These are phyloP conservation scores for Idaea aversata DNA, from an alignment of 2,888 invertebrate species.

Conservation along the genomic window DNA sequence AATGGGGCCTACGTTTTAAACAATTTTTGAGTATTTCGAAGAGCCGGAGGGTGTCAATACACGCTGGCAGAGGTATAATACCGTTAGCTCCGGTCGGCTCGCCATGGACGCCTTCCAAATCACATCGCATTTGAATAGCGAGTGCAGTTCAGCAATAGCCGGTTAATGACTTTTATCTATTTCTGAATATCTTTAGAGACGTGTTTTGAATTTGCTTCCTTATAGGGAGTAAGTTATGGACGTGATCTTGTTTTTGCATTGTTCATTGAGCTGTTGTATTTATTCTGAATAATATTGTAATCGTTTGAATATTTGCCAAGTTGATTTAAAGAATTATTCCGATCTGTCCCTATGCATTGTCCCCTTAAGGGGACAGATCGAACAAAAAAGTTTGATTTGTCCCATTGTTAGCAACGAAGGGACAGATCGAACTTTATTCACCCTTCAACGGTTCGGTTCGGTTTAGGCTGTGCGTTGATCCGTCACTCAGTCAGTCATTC, in stretches of 20 bases:
- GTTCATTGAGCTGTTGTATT: not conserved
- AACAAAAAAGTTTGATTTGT: too few species aligned
- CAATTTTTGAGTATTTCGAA: slow-evolving; percentile 31
- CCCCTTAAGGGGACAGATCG: too few species aligned
- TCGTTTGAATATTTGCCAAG: too few species aligned
- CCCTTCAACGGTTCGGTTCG: too few species aligned
- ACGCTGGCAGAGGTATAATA: slow-evolving; percentile 49
- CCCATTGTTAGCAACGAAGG: too few species aligned
- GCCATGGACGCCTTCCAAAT: slow-evolving; percentile 69
- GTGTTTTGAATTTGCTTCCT: slow-evolving; percentile 22
- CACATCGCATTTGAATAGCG: slow-evolving; percentile 68
- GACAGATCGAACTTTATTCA: too few species aligned
- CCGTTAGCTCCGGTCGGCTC: slow-evolving; percentile 46
- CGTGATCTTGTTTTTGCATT: not conserved
- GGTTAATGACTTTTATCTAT: slow-evolving; percentile 60
- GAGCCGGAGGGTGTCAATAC: slow-evolving; percentile 40
- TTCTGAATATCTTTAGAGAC: slow-evolving; percentile 33
- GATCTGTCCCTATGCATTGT: too few species aligned
- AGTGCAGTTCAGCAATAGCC: slow-evolving; percentile 57
- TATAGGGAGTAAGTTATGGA: not conserved
- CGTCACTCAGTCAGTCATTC: too few species aligned
- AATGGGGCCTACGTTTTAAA: slow-evolving; percentile 25
- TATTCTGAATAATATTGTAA: not conserved
- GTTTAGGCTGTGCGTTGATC: too few species aligned
- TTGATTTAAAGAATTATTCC: too few species aligned